Evolutionary conservation across 2,888 invertebrate species (phyloP), one percentile per base, ranked within the genome.

Genomic region (Timandra comae): DNA sequence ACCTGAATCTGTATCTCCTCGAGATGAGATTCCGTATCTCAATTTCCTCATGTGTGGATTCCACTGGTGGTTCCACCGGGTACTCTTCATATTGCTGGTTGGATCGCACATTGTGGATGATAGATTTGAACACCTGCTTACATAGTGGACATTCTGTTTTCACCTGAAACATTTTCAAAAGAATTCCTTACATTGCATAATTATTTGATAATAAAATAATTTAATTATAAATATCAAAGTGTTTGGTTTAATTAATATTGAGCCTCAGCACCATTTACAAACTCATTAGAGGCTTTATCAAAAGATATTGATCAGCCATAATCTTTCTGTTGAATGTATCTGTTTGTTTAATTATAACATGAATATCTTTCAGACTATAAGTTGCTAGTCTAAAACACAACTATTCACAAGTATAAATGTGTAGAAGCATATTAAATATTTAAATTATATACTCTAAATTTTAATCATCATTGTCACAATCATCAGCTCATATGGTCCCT

Each of bases 111-210:
- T 96, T 97, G 76, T 97, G 96, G 41, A 97, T 94, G 36, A 98
- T 98, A 4, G 93, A 93, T 54, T 91, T 93, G 71, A 98, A 98
- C 2, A 91, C 88, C 66, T 96, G 94, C 66, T 98, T 98, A 75
- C 98, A 98, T 0, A 98, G 82, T 0, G 98, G 98, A 72, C 97
- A 97, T 63, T 94, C 96, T 0, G 96, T 90, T 78, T 97, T 97
- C 7, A 97, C 93, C 93, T 93, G 65, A 3, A 86, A 87, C n/a
- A n/a, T n/a, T n/a, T n/a, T n/a, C n/a, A n/a, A n/a, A n/a, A n/a
- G n/a, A n/a, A n/a, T n/a, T n/a, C n/a, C n/a, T n/a, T n/a, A n/a
- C n/a, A 36, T 39, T 35, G 6, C 11, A 29, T 16, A 12, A n/a
- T n/a, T n/a, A n/a, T n/a, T n/a, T n/a, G n/a, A n/a, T n/a, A n/a